Evolutionary conservation across 2,797 vertebrate genomes (phyloP).

Genomic region (Notolepis coatsorum): DNA sequence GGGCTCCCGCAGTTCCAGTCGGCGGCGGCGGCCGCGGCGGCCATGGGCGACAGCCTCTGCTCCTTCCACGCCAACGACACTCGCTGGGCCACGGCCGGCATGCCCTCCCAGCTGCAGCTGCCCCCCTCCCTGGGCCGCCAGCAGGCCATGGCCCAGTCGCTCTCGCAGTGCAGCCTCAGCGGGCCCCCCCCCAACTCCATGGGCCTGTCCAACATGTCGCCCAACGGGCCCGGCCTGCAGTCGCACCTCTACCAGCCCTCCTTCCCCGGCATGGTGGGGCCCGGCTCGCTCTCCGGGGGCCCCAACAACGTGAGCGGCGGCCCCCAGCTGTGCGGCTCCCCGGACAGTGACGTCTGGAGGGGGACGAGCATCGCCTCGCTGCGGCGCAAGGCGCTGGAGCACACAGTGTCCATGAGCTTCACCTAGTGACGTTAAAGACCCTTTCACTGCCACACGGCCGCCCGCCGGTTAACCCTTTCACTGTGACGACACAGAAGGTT

Average conservation of each 20-base stretch:
- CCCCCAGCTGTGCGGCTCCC: constrained; percentile 95
- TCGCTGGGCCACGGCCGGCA: constrained; percentile 92
- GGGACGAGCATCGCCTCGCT: constrained; percentile 98
- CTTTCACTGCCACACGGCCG: constrained; percentile 4
- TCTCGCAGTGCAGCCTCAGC: constrained; percentile 95
- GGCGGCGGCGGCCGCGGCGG: constrained; percentile 86
- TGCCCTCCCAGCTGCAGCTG: constrained; percentile 93
- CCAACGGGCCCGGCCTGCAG: constrained; percentile 93
- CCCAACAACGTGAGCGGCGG: constrained; percentile 93
- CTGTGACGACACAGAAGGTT: too few relatives aligned
- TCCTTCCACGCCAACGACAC: constrained; percentile 98
- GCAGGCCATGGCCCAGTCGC: constrained; percentile 94
- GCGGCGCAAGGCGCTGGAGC: constrained; percentile 97
- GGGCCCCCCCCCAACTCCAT: constrained; percentile 93
- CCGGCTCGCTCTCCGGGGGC: constrained; percentile 91
- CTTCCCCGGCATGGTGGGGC: constrained; percentile 94
- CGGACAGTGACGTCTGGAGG: constrained; percentile 98
- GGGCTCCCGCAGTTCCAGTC: constrained; percentile 89
- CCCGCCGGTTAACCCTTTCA: too few relatives aligned
- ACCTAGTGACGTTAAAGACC: constrained; percentile 91
- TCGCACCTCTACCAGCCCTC: constrained; percentile 97
- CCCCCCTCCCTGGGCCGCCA: constrained; percentile 91
- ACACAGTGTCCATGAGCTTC: constrained; percentile 99
- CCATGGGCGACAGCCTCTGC: constrained; percentile 96
- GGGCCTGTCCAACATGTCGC: constrained; percentile 93